A percentile compares a stretch with the other conserved stretches of the same genome.
phyloP scores from a whole-genome alignment of 2,797 vertebrate genomes.

The Eleutherodactylus coqui region DNA sequence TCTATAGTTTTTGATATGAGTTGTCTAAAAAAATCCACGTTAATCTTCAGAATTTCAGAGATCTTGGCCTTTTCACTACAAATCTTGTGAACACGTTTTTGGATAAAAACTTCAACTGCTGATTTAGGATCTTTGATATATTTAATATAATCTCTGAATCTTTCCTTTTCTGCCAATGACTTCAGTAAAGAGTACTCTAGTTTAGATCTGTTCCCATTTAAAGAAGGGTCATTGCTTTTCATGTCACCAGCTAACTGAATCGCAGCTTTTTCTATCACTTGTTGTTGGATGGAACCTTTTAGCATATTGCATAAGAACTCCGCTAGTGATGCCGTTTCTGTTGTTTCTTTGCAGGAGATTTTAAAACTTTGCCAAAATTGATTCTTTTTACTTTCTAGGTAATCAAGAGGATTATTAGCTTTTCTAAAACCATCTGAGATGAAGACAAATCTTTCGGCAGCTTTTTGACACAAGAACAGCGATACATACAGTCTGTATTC shows the following conservation, averaged over 20 bases:
- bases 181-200: constrained; percentile 18
- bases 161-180: constrained; percentile 40
- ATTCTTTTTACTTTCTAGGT: neutral
- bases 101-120: constrained; percentile 1
- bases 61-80: neutral
- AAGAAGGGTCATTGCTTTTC: neutral
- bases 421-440: neutral
- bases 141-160: neutral
- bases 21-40: neutral
- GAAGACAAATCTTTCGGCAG: neutral
- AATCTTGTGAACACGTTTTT: neutral
- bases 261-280: neutral
- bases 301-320: neutral
- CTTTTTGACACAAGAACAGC: neutral
- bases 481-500: neutral
- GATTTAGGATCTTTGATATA: constrained; percentile 26
- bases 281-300: neutral
- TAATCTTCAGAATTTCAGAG: neutral
- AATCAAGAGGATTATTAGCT: neutral
- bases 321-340: neutral
- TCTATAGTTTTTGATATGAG: neutral
- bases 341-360: constrained; percentile 8
- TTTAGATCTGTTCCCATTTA: constrained; percentile 39
- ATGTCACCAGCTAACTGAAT: neutral
- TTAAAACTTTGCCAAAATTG: constrained; percentile 7